Conservation (phyloP, 2,888 invertebrate species). For the Serrognathus titanus region DNA sequence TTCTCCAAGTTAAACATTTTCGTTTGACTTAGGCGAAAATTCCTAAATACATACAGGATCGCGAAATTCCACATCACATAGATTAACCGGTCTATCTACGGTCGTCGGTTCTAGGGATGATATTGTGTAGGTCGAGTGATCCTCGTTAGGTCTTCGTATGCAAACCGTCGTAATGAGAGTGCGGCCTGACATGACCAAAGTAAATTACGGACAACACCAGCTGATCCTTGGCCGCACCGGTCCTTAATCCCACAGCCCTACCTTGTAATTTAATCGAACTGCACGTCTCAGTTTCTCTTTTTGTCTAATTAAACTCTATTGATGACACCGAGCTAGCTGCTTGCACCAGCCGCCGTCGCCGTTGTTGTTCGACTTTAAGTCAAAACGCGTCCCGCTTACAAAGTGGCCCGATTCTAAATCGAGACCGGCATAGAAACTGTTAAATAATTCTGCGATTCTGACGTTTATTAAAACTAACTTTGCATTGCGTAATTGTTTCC, state of each 20-base stretch:
- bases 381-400: neutral
- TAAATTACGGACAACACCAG: conserved; percentile 9
- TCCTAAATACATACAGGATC: too few relatives aligned
- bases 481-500: too few relatives aligned
- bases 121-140: neutral
- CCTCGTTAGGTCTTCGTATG: conserved; percentile 4
- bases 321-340: conserved; percentile 5
- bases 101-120: neutral
- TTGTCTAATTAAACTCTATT: conserved; percentile 10
- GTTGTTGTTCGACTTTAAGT: conserved; percentile 2
- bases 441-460: too few relatives aligned
- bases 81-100: neutral
- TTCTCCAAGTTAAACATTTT: too few relatives aligned
- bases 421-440: too few relatives aligned
- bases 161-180: conserved; percentile 4
- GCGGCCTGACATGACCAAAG: neutral
- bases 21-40: too few relatives aligned
- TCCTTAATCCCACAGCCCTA: neutral
- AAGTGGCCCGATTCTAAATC: neutral
- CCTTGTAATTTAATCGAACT: conserved; percentile 7
- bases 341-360: conserved; percentile 3
- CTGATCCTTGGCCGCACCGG: conserved; percentile 1
- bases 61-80: neutral
- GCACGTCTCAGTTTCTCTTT: conserved; percentile 3
- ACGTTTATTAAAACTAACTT: too few relatives aligned